These are phyloP conservation scores for Aphelenchoides bicaudatus DNA, from an alignment of 2,888 invertebrate genomes.

Conservation along the genomic window DNA sequence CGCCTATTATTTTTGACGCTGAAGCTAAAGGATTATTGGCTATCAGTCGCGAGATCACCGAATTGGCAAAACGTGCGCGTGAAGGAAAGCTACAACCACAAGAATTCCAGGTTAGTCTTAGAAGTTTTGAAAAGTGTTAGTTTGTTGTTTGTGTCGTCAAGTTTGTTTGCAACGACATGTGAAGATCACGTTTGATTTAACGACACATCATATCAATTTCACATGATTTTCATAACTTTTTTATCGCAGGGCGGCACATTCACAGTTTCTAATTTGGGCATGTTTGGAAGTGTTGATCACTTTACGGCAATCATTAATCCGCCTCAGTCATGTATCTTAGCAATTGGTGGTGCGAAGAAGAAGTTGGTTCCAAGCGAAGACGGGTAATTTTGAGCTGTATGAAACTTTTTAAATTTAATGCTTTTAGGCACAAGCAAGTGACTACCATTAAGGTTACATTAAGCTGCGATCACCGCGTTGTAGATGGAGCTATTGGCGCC, in stretches of 20 bases:
- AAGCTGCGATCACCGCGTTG: conserved; percentile 92
- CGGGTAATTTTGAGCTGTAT: conserved; percentile 34
- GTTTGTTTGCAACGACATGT: no score
- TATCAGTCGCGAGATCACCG: conserved; percentile 49
- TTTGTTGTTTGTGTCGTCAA: no score
- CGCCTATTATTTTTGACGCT: conserved; percentile 79
- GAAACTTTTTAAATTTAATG: neutral
- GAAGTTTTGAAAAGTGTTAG: neutral
- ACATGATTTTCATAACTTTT: conserved; percentile 27
- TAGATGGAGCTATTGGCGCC: conserved; percentile 96
- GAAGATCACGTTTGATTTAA: no score
- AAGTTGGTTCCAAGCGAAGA: conserved; percentile 49
- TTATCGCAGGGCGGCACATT: conserved; percentile 65
- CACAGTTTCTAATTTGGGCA: conserved; percentile 70
- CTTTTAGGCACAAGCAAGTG: conserved; percentile 62
- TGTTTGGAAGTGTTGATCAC: conserved; percentile 68
- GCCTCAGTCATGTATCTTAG: conserved; percentile 71
- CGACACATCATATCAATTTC: conserved; percentile 70
- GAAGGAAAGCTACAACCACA: conserved; percentile 69
- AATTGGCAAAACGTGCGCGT: conserved; percentile 50
- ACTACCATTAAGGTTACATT: conserved; percentile 83
- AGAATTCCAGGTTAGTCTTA: conserved; percentile 65
- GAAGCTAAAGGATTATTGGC: conserved; percentile 61
- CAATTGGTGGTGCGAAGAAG: conserved; percentile 65
- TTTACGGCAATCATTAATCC: conserved; percentile 73